phyloP scores from a whole-genome alignment of 2,797 vertebrate genomes.

The Furcifer pardalis region DNA sequence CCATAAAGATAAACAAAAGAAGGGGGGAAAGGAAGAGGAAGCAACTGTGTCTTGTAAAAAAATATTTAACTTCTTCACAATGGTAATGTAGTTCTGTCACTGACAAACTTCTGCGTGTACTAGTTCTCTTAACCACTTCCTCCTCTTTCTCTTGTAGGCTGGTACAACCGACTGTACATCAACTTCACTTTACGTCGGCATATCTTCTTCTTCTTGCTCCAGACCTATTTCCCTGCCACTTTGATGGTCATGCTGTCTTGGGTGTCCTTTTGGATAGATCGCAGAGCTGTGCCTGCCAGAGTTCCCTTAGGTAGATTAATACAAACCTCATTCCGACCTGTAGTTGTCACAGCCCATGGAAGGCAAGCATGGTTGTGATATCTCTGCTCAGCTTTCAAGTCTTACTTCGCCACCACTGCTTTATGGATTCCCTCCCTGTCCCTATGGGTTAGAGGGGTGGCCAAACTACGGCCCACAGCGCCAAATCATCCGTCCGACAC shows the following conservation, averaged over 20 bases:
- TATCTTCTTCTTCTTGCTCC: conserved; percentile 86
- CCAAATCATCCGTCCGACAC: no score
- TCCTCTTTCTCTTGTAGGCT: conserved; percentile 72
- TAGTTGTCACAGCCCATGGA: not conserved
- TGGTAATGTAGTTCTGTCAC: not conserved
- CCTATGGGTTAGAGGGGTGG: not conserved
- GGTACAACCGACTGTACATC: conserved; percentile 87
- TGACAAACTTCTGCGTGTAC: not conserved
- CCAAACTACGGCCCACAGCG: no score
- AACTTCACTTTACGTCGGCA: conserved; percentile 84
- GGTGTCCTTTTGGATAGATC: conserved; percentile 87
- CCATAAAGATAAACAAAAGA: no score
- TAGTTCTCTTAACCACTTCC: conserved; percentile 11
- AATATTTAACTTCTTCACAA: not conserved
- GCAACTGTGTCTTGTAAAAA: not conserved
- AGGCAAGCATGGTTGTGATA: not conserved
- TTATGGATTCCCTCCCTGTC: not conserved
- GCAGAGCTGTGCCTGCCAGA: conserved; percentile 83
- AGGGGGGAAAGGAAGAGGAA: no score
- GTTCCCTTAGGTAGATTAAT: conserved; percentile 85
- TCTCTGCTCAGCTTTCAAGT: not conserved
- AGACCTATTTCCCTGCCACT: conserved; percentile 85
- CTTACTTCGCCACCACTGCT: no score
- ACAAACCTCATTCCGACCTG: not conserved
- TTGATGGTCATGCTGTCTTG: conserved; percentile 88